A percentile compares a stretch with the other conserved stretches of the same genome.
Conservation (phyloP, 2,797 vertebrate genomes). For the Otolemur crassicaudatus region DNA sequence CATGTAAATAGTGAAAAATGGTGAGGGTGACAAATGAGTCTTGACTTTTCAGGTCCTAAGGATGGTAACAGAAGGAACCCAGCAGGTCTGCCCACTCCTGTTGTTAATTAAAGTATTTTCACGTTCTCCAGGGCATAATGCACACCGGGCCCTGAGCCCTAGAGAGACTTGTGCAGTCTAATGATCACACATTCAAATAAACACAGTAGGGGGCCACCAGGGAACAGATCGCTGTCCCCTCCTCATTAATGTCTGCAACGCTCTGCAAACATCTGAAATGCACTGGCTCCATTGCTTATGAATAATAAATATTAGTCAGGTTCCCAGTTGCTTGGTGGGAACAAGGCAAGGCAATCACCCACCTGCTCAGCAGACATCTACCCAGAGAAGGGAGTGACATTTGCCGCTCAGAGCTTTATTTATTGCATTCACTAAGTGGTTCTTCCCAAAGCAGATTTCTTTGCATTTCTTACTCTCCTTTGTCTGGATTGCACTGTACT, state of each 20-base stretch:
- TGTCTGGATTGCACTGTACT: neutral
- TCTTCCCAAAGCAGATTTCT: slow-evolving; percentile 15
- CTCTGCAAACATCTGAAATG: slow-evolving; percentile 29
- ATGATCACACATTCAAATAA: slow-evolving; percentile 73
- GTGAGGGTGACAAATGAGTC: neutral
- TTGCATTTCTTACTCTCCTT: neutral
- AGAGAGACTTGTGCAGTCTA: slow-evolving; percentile 45
- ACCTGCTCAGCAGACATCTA: neutral
- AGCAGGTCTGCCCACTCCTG: slow-evolving; percentile 61
- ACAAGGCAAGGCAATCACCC: neutral
- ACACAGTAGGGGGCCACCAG: neutral
- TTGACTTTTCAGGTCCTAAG: slow-evolving; percentile 30
- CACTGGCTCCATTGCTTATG: slow-evolving; percentile 17
- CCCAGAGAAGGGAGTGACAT: neutral
- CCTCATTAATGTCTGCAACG: slow-evolving; percentile 47
- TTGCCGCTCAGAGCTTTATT: neutral
- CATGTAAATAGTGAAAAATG: slow-evolving; percentile 24
- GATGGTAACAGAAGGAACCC: slow-evolving; percentile 59
- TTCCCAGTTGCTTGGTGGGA: neutral
- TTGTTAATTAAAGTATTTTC: slow-evolving; percentile 73
- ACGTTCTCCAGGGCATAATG: slow-evolving; percentile 59
- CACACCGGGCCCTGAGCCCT: neutral
- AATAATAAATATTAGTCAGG: slow-evolving; percentile 62
- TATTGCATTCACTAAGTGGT: neutral
- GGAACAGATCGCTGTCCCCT: neutral